Percentiles rank a stretch among this genome's conserved stretches.
Conservation (phyloP, 1,140 invertebrate genomes). For the Triops longicaudatus region DNA sequence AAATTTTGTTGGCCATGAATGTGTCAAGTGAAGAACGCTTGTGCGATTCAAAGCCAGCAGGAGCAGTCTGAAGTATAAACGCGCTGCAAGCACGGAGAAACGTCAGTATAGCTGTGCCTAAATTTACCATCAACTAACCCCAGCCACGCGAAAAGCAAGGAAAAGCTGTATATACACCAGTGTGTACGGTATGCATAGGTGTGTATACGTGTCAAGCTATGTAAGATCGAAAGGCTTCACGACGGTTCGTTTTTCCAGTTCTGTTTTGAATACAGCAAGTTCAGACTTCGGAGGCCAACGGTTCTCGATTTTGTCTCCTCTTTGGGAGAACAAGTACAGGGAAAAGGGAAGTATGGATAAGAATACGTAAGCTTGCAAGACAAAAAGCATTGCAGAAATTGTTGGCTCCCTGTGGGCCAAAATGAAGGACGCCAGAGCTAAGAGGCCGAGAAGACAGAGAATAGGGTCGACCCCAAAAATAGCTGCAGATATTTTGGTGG, state of each 20-base stretch:
- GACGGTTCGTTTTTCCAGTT: neutral
- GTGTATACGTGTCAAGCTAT: neutral
- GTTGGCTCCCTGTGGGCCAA: neutral
- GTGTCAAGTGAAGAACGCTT: neutral
- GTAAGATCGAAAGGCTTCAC: neutral
- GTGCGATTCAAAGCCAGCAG: constrained; percentile 1
- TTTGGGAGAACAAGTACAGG: neutral
- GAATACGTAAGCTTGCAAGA: neutral
- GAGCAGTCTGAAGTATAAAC: neutral
- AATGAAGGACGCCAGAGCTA: constrained; percentile 7
- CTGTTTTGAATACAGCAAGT: neutral
- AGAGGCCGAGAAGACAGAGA: constrained; percentile 1
- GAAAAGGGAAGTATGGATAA: neutral
- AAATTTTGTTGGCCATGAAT: constrained; percentile 1
- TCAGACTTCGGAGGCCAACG: neutral
- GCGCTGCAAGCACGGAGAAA: constrained; percentile 8
- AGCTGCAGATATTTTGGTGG: constrained; percentile 1
- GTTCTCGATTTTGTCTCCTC: neutral
- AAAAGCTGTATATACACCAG: constrained; percentile 8
- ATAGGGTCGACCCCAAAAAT: constrained; percentile 7
- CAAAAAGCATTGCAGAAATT: constrained; percentile 4
- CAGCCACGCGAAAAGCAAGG: neutral
- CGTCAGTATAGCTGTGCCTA: constrained; percentile 4
- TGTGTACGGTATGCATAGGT: constrained; percentile 7
- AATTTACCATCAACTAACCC: constrained; percentile 11